Evolutionary conservation across 2,113 vertebrate species (phyloP).

Genomic region (Myotis yumanensis): DNA sequence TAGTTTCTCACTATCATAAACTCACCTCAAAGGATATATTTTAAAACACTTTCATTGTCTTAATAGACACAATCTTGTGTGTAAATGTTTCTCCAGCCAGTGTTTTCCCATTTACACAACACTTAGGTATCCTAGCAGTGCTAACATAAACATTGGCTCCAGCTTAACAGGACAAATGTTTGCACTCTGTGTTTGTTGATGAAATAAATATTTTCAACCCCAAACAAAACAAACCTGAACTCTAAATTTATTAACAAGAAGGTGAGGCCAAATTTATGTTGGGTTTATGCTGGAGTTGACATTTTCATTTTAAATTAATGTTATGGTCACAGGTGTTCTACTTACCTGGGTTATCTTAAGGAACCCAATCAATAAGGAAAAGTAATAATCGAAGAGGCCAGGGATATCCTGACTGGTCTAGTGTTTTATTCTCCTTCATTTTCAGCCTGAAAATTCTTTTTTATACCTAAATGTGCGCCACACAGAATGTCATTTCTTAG

Average conservation of each 20-base stretch:
- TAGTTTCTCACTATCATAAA: neutral
- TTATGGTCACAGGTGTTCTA: slow-evolving; percentile 70
- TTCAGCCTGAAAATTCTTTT: slow-evolving; percentile 12
- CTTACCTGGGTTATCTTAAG: slow-evolving; percentile 85
- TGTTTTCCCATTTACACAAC: slow-evolving; percentile 66
- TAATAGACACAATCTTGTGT: slow-evolving; percentile 51
- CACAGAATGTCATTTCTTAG: slow-evolving; percentile 60
- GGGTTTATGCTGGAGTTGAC: slow-evolving; percentile 67
- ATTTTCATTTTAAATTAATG: slow-evolving; percentile 57
- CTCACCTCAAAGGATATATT: neutral
- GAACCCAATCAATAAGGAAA: slow-evolving; percentile 74
- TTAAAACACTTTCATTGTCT: slow-evolving; percentile 46
- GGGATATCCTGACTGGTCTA: slow-evolving; percentile 72
- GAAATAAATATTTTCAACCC: slow-evolving; percentile 71
- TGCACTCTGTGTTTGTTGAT: slow-evolving; percentile 63
- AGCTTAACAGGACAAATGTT: slow-evolving; percentile 56
- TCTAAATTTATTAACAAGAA: slow-evolving; percentile 51
- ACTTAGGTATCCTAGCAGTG: slow-evolving; percentile 58
- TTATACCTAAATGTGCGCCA: slow-evolving; percentile 38
- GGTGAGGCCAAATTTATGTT: slow-evolving; percentile 79
- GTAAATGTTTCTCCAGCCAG: slow-evolving; percentile 51
- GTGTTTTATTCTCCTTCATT: slow-evolving; percentile 68
- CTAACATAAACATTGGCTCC: slow-evolving; percentile 61
- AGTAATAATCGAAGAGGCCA: slow-evolving; percentile 59
- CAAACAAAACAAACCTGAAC: slow-evolving; percentile 62